Evolutionary conservation across 2,888 invertebrate species (phyloP).

Genomic region (Nematopogon swammerdamellus): DNA sequence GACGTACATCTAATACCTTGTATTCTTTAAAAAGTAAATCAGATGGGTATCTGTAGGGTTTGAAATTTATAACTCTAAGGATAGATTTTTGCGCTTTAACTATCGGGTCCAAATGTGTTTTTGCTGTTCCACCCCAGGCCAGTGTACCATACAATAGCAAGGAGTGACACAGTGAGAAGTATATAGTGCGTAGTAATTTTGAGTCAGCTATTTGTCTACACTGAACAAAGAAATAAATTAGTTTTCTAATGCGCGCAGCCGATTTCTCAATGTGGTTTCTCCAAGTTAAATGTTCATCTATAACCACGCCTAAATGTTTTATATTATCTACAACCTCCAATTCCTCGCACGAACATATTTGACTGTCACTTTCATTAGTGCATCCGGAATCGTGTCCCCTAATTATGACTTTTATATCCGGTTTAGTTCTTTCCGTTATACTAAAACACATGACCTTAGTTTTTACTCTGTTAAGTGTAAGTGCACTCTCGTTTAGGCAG

Average conservation of each 20-base stretch:
- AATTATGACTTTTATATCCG: not conserved
- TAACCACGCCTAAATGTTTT: not conserved
- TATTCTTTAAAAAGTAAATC: no score
- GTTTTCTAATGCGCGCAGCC: not conserved
- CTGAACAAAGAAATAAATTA: slow-evolving; percentile 2
- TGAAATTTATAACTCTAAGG: no score
- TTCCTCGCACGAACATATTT: not conserved
- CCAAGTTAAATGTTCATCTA: slow-evolving; percentile 1
- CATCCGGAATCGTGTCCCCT: not conserved
- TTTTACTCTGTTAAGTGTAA: slow-evolving; percentile 1
- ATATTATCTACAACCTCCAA: not conserved
- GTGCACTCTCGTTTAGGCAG: slow-evolving; percentile 2
- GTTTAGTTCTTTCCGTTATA: not conserved
- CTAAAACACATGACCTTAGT: slow-evolving; percentile 3
- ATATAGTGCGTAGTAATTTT: no score
- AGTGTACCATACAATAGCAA: not conserved
- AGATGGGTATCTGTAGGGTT: no score
- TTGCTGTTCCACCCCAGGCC: slow-evolving; percentile 1
- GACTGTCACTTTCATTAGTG: not conserved
- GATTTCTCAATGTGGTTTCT: not conserved
- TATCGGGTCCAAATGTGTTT: no score
- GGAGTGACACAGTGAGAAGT: not conserved
- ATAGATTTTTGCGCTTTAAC: no score
- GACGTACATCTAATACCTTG: no score
- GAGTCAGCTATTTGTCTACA: not conserved